Conservation (phyloP, 2,113 vertebrate genomes). For the Odocoileus hemionus region DNA sequence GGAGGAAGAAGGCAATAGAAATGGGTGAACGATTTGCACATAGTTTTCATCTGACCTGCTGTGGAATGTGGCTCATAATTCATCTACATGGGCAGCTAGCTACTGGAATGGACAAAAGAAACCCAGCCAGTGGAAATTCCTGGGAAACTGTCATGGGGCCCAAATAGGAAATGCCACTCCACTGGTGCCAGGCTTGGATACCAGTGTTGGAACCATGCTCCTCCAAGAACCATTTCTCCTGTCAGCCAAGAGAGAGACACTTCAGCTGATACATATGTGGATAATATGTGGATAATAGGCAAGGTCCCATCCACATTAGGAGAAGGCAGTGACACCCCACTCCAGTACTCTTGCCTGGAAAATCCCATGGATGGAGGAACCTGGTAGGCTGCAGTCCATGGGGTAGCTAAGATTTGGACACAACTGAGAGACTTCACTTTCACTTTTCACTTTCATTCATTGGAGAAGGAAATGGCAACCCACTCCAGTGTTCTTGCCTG, state of each 20-base stretch:
- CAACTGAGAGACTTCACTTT: too few species aligned
- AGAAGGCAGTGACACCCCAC: too few species aligned
- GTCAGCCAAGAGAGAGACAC: neutral
- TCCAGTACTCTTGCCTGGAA: too few species aligned
- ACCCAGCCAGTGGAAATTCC: constrained; percentile 48
- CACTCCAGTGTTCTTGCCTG: too few species aligned
- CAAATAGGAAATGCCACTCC: constrained; percentile 38
- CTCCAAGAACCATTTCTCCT: neutral
- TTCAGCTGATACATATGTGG: neutral
- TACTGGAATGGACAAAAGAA: constrained; percentile 20
- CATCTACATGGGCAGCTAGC: constrained; percentile 13
- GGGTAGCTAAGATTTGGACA: too few species aligned
- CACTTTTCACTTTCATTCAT: too few species aligned
- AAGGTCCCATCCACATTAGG: too few species aligned
- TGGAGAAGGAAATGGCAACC: too few species aligned
- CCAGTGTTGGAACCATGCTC: neutral
- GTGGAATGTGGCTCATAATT: constrained; percentile 41
- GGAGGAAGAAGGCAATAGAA: neutral
- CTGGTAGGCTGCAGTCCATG: too few species aligned
- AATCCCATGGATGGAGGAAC: too few species aligned
- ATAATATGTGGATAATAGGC: neutral
- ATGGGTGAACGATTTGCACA: neutral
- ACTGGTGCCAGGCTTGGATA: neutral
- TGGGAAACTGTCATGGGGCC: constrained; percentile 41
- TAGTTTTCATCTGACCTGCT: neutral